A percentile compares a stretch with the other conserved stretches of the same genome.
These are phyloP conservation scores for Heteronetta atricapilla DNA, from an alignment of 2,113 vertebrate genomes.

Conservation along the genomic window DNA sequence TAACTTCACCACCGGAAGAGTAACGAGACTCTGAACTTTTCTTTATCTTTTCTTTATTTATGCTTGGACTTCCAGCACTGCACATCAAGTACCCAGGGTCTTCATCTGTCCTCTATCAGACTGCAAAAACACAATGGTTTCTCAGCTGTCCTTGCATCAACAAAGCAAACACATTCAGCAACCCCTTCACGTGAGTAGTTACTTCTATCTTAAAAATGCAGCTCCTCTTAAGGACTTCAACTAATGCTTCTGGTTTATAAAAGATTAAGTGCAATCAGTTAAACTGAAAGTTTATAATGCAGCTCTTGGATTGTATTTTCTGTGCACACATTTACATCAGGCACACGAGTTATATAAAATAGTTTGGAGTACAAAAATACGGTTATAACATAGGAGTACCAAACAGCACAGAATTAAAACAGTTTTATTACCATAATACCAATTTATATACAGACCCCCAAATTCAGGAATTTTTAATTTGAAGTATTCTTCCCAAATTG, in stretches of 20 bases:
- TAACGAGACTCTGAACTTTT: conserved; percentile 55
- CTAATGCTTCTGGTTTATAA: conserved; percentile 63
- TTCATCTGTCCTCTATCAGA: background rate
- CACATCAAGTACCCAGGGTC: conserved; percentile 46
- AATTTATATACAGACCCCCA: conserved; percentile 75
- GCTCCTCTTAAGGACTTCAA: conserved; percentile 43
- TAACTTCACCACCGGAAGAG: background rate
- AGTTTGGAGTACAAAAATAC: conserved; percentile 77
- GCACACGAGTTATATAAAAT: conserved; percentile 67
- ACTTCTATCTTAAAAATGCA: conserved; percentile 43
- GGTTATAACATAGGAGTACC: conserved; percentile 73
- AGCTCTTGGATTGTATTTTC: conserved; percentile 49
- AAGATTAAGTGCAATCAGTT: conserved; percentile 66
- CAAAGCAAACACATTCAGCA: conserved; percentile 51
- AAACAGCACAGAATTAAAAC: conserved; percentile 76
- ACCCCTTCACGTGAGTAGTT: conserved; percentile 42
- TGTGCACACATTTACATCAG: conserved; percentile 50
- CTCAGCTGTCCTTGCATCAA: background rate
- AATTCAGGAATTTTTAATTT: conserved; percentile 55
- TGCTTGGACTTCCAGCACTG: conserved; percentile 61
- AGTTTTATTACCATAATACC: conserved; percentile 74
- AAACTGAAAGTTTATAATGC: conserved; percentile 55
- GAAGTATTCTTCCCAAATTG: conserved; percentile 60
- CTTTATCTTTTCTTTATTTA: conserved; percentile 72
- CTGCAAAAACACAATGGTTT: conserved; percentile 9